phyloP scores from a whole-genome alignment of 2,113 vertebrate genomes.

The Mirza zaza region DNA sequence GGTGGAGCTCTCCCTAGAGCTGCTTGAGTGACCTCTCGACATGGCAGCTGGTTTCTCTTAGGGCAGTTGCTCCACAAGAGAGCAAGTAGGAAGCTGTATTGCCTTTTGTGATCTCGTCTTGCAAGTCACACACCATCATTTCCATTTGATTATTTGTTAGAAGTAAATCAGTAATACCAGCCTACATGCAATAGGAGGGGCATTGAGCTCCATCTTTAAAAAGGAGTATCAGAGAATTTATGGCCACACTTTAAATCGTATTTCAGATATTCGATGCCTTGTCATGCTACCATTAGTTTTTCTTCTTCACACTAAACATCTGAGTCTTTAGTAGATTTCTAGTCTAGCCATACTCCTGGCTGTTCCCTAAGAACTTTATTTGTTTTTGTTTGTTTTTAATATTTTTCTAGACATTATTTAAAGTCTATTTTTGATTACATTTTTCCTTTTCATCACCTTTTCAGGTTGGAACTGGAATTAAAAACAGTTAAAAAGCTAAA shows the following conservation, averaged over 20 bases:
- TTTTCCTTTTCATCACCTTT: neutral
- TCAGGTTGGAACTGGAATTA: neutral
- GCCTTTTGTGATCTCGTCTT: neutral
- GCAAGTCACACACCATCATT: neutral
- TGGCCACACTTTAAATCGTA: neutral
- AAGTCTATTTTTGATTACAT: neutral
- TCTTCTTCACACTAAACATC: neutral
- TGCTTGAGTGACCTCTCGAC: neutral
- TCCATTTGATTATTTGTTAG: neutral
- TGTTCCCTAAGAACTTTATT: neutral
- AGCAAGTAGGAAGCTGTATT: neutral
- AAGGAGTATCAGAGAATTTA: neutral
- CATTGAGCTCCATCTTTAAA: neutral
- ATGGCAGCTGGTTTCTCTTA: neutral
- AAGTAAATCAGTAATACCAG: neutral
- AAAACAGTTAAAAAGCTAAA: neutral
- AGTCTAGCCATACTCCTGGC: neutral
- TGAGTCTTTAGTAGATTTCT: neutral
- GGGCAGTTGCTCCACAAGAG: neutral
- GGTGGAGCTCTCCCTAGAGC: fast-evolving
- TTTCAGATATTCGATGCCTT: neutral
- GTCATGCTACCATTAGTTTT: neutral
- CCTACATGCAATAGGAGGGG: no score
- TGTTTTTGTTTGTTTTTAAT: neutral
- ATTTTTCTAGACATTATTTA: neutral